phyloP scores from a whole-genome alignment of 1,140 invertebrate species.

The Teleogryllus occipitalis region DNA sequence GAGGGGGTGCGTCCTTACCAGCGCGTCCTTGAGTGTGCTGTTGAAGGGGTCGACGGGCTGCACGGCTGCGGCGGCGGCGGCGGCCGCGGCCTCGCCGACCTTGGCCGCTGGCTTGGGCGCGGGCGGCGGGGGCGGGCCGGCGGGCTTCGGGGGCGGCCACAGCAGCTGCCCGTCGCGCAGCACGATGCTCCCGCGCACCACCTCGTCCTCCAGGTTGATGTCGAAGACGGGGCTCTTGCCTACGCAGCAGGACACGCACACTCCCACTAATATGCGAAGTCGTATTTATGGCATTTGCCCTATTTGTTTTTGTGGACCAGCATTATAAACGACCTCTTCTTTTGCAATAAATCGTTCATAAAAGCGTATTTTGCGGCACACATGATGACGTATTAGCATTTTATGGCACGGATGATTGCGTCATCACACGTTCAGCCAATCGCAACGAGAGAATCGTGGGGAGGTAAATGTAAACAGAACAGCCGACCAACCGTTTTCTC shows the following conservation, averaged over 20 bases:
- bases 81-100: slow-evolving; percentile 33
- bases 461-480: no score
- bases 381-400: no score
- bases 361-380: no score
- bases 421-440: no score
- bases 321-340: no score
- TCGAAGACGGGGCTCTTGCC: slow-evolving; percentile 66
- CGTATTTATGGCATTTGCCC: no score
- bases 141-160: slow-evolving; percentile 68
- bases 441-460: no score
- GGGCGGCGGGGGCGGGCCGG: slow-evolving; percentile 36
- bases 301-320: no score
- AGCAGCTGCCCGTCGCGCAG: slow-evolving; percentile 62
- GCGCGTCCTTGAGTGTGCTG: slow-evolving; percentile 52
- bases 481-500: no score
- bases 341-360: no score
- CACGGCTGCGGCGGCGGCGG: slow-evolving; percentile 30
- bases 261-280: no score
- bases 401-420: no score
- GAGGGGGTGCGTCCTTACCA: neutral
- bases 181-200: slow-evolving; percentile 73
- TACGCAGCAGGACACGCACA: slow-evolving; percentile 21
- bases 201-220: slow-evolving; percentile 77
- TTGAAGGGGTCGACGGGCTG: slow-evolving; percentile 37
- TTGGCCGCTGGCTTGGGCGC: slow-evolving; percentile 39